Evolutionary conservation across 2,113 vertebrate genomes (phyloP), one percentile per base, ranked within the genome.

Genomic region (Equus przewalskii): DNA sequence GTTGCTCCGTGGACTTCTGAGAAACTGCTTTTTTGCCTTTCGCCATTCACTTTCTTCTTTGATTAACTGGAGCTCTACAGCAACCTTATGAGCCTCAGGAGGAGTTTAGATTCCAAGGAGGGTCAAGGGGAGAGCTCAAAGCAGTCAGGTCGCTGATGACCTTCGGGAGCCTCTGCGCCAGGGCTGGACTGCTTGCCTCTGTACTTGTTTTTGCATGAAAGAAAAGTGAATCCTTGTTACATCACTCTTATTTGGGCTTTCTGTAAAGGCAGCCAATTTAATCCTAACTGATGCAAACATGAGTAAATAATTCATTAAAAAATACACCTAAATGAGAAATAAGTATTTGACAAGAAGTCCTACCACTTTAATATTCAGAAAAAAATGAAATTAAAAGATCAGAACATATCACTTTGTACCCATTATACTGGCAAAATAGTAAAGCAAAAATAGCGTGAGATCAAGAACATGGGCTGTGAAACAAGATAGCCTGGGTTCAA

Each of bases 291-390:
- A 65, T 46, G 79, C 19, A 49, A 89, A 83, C 9, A 46, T 19
- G 12, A 94, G 58, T 46, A 72, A 88, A 54, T 60, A 58, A 60
- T 89, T 93, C 26, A 41, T 79, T 82, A 90, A 83, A 90, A 18
- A 93, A 84, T 13, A 78, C 22, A 75, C 7, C 28, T 93, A 69
- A 76, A 54, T 96, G 73, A 92, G 80, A 90, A 96, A 75, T 44
- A 96, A 33, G 41, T 19, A 28, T n/a, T 41, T 76, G 51, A 54
- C 36, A 82, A 92, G 62, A 60, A 64, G 33, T 33, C 75, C 49
- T 81, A n/a, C 30, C 33, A 67, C 69, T 91, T 91, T 36, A 76
- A n/a, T 67, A 62, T 54, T 84, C 11, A 81, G 41, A 10, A 22
- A 72, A 88, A 60, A 81, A 41, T 64, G 19, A 79, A 86, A 94